Base-by-base conservation (phyloP, 1,140 invertebrate species). In the Cotesia chilonis region DNA sequence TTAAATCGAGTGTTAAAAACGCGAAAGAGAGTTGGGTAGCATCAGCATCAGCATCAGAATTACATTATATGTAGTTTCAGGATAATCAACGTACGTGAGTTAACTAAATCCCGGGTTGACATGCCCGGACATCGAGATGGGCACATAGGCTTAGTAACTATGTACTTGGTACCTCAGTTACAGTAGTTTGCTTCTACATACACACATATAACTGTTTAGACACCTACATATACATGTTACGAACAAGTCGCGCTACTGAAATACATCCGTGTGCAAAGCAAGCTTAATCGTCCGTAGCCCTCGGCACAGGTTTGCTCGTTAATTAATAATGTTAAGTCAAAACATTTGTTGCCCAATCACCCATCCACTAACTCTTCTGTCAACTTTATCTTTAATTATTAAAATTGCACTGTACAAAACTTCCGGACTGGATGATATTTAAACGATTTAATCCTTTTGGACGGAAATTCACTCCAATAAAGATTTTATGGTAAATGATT, bases 281-380 rank as follows among this genome's bases (percentile, higher is more conserved):
- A 10, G 60, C 36, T 63, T 63, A 63, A 63, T 63, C 60, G 60
- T 63, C 60, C 60, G n/a, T 63, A 35, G 17, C 60, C 14, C 12
- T 36, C 60, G 14, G 14, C 7, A 35, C 20, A 63, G 60, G 17
- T 47, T 47, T 47, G 41, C 60, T 63, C 60, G 28, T 63, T 63
- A 12, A 35, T 63, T 63, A 63, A 63, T 63, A 63, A 63, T 36
- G 60, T 63, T 63, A 63, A 63, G 60, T 63, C 60, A 36, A 63
- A 14, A 63, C 41, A 47, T 47, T 63, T 63, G 10, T 12, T 63
- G 14, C 12, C 12, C 36, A 37, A 63, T 63, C 10, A 35, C 35
- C 6, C 6, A 28, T 63, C 28, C 36, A 47, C 5, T 47, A 47
- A 47, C 41, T 47, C 41, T 47, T 0, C 6, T 9, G 41, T 47